phyloP scores from a whole-genome alignment of 2,797 vertebrate species.

The Gadopsis marmoratus region DNA sequence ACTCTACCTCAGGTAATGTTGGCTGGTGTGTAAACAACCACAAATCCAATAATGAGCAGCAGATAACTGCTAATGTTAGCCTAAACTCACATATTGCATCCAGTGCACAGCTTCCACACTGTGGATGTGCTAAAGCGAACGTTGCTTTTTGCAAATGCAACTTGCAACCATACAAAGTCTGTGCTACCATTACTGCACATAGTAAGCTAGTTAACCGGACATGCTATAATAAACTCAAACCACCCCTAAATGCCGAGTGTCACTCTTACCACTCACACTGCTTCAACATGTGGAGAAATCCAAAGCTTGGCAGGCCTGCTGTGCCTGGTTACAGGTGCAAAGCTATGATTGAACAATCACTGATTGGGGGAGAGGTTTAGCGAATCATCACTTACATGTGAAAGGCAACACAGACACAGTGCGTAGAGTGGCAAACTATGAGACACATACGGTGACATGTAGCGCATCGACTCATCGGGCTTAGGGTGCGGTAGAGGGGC shows the following conservation, averaged over 20 bases:
- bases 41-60: neutral
- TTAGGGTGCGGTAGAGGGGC: constrained; percentile 45
- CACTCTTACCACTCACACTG: neutral
- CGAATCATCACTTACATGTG: constrained; percentile 2
- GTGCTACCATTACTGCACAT: neutral
- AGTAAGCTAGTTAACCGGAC: neutral
- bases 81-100: neutral
- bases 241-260: neutral
- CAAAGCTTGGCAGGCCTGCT: constrained; percentile 31
- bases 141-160: neutral
- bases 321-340: neutral
- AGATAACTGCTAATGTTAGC: neutral
- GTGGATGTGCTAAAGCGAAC: neutral
- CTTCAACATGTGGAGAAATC: neutral
- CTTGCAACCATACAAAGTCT: neutral
- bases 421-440: constrained; percentile 64
- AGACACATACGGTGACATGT: constrained; percentile 43
- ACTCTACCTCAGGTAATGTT: neutral
- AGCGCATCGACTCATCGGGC: constrained; percentile 26
- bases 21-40: neutral
- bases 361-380: constrained; percentile 3
- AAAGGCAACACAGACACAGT: constrained; percentile 28
- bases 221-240: neutral
- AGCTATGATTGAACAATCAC: neutral
- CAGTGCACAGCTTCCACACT: neutral